Evolutionary conservation across 1,140 invertebrate genomes (phyloP), one percentile per base, ranked within the genome.

Genomic region (Kradibia gibbosae): DNA sequence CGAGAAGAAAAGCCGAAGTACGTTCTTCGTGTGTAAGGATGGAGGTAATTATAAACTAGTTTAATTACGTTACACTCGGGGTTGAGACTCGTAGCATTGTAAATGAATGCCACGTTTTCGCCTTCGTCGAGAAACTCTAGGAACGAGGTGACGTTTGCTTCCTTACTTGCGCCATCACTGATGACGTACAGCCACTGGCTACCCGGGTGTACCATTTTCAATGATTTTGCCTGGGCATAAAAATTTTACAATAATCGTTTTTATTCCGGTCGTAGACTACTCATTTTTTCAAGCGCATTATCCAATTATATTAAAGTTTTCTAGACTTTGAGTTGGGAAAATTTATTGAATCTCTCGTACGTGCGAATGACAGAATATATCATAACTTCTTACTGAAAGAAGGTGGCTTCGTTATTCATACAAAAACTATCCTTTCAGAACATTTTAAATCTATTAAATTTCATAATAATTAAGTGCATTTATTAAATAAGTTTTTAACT

Each of bases 121-220:
- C 96, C 96, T 88, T 97, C 96, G 4, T 91, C 91, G 34, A 96
- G 87, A 4, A 93, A 90, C 60, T 93, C 91, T 36, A 93, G 89
- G 55, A 95, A 90, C 25, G 88, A 88, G 0, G 92, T 90, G 45
- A 94, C 86, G 72, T 90, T 90, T 74, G 93, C 84, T 45, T 89
- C 92, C 22, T 90, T 89, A 75, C 48, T 50, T 4, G 45, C 91
- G 0, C 92, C 93, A 70, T 96, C 94, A 0, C 94, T 92, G n/a
- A 96, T 90, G 62, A 97, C 89, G 85, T 95, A 96, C 17, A 97
- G 87, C 96, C 96, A 97, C 86, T 97, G 95, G 75, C 93, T 95
- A 73, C 92, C 91, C 0, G 95, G 94, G 82, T 94, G 92, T 0
- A 94, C 93, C 91, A 97, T 92, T 31, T 91, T 89, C 42, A 94